These are phyloP conservation scores for Theristicus caerulescens DNA, from an alignment of 2,113 vertebrate genomes.

Conservation along the genomic window DNA sequence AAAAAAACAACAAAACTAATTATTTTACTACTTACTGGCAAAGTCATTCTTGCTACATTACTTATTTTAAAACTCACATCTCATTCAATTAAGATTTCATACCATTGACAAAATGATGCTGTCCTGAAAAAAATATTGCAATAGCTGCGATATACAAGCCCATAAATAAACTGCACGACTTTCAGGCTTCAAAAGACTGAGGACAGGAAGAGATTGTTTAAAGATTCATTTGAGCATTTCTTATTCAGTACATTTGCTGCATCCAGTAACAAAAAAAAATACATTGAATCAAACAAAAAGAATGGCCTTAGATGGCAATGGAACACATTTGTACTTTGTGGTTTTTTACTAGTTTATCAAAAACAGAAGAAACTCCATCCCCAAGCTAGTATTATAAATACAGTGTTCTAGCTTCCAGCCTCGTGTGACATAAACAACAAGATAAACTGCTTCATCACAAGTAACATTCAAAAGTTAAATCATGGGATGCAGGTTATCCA, in stretches of 20 bases:
- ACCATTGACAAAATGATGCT: slow-evolving; percentile 10
- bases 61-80: slow-evolving; percentile 53
- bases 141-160: slow-evolving; percentile 14
- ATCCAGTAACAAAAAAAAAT: neutral
- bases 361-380: neutral
- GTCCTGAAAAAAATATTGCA: neutral
- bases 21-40: slow-evolving; percentile 27
- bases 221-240: slow-evolving; percentile 9
- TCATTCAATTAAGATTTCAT: slow-evolving; percentile 67
- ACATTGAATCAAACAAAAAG: neutral
- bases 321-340: neutral
- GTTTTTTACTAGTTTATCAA: neutral
- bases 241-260: slow-evolving; percentile 11
- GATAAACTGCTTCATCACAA: neutral
- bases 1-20: neutral
- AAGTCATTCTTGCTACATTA: neutral
- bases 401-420: neutral
- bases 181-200: neutral
- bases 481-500: neutral
- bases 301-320: neutral
- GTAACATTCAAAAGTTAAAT: neutral
- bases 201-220: neutral
- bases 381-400: neutral
- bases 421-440: neutral
- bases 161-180: slow-evolving; percentile 62